A percentile compares a stretch with the other conserved stretches of the same genome.
Conservation (phyloP, 2,113 vertebrate genomes). For the Irena cyanogastra region DNA sequence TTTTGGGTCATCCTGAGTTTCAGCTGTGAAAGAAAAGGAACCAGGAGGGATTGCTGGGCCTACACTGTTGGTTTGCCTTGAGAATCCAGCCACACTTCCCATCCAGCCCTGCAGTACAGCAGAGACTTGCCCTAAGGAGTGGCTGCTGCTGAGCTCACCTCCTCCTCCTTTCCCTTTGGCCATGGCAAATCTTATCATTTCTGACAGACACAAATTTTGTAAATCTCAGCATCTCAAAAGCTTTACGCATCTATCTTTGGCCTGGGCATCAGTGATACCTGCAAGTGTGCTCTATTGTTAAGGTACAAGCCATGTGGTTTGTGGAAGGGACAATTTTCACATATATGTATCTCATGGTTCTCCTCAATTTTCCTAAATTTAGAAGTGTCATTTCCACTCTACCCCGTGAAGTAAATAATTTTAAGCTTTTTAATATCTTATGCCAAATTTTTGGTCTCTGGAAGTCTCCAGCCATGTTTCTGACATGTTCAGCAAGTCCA, state of each 20-base stretch:
- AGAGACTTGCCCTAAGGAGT: not conserved
- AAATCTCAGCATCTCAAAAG: not conserved
- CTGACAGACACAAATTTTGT: not conserved
- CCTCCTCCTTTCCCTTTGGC: not conserved
- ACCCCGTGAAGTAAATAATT: not conserved
- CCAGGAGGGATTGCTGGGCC: not conserved
- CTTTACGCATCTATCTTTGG: not conserved
- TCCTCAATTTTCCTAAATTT: not conserved
- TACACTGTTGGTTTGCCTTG: not conserved
- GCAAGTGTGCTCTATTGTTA: not conserved
- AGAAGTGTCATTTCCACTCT: not conserved
- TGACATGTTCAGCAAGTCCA: not conserved
- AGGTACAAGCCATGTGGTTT: rapidly evolving
- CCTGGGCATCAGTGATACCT: not conserved
- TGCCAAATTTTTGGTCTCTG: not conserved
- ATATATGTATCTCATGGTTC: rapidly evolving
- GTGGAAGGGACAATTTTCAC: not conserved
- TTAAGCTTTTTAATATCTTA: not conserved
- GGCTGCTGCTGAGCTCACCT: not conserved
- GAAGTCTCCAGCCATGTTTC: not conserved
- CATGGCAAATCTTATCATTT: not conserved
- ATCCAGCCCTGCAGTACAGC: not conserved
- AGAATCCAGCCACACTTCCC: not conserved
- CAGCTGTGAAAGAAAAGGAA: not conserved
- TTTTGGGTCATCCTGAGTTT: not conserved